Percentiles rank a stretch among this genome's conserved stretches.
Evolutionary conservation across 1,140 invertebrate species (phyloP).

Genomic region (Drosophila miranda): DNA sequence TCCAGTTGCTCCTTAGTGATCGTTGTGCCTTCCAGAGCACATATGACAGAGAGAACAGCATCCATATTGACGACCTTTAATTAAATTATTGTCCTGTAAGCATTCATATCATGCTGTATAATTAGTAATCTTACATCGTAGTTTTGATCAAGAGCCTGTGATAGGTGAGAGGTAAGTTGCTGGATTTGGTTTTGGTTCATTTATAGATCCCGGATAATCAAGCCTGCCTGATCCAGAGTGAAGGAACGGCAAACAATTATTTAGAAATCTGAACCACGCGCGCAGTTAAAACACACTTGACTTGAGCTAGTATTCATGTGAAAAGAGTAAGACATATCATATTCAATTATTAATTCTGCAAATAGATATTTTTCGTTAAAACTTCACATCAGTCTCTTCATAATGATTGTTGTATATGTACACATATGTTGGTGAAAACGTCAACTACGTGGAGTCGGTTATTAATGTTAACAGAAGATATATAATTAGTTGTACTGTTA

Average conservation of each 20-base stretch:
- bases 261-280: conserved; percentile 6
- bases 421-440: too few species aligned
- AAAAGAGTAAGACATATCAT: too few species aligned
- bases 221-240: conserved; percentile 37
- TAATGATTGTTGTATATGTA: too few species aligned
- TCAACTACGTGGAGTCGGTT: too few species aligned
- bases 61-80: conserved; percentile 96
- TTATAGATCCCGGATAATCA: conserved; percentile 55
- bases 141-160: conserved; percentile 86
- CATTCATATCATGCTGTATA: neutral
- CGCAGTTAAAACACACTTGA: neutral
- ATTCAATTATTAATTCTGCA: too few species aligned
- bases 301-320: too few species aligned
- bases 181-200: conserved; percentile 81
- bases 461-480: too few species aligned
- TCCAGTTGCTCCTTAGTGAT: conserved; percentile 97
- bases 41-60: conserved; percentile 94
- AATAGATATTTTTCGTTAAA: too few species aligned
- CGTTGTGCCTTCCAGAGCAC: conserved; percentile 94
- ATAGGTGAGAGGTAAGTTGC: conserved; percentile 86
- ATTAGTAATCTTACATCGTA: conserved; percentile 86
- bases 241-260: conserved; percentile 31
- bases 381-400: too few species aligned
- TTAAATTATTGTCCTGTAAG: conserved; percentile 5
- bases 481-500: too few species aligned